Evolutionary conservation across 1,140 invertebrate genomes (phyloP).

Genomic region (Thrips palmi): DNA sequence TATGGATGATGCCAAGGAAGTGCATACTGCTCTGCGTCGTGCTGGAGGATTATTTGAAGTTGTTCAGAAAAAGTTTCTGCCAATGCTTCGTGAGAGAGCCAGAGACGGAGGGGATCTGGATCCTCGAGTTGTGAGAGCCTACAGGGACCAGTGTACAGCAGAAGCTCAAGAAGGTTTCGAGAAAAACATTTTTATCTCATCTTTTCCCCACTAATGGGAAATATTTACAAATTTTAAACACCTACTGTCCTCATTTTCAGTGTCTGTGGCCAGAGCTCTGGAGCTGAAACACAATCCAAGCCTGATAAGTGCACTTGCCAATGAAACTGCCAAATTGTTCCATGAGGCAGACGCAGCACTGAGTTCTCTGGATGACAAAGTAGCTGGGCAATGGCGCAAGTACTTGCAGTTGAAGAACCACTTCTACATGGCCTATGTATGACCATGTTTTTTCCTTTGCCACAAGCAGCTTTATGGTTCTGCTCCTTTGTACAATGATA

Average conservation of each 20-base stretch:
- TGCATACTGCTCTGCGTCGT: slow-evolving; percentile 40
- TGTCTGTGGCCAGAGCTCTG: slow-evolving; percentile 49
- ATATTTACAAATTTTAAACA: background rate
- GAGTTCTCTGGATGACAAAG: slow-evolving; percentile 30
- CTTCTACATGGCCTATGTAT: slow-evolving; percentile 46
- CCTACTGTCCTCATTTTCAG: slow-evolving; percentile 24
- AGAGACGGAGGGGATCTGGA: slow-evolving; percentile 39
- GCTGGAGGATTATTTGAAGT: slow-evolving; percentile 45
- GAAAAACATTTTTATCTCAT: slow-evolving; percentile 4
- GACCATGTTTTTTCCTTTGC: slow-evolving; percentile 16
- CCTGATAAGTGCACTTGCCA: slow-evolving; percentile 42
- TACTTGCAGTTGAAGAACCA: slow-evolving; percentile 45
- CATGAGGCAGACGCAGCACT: slow-evolving; percentile 37
- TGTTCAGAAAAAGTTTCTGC: slow-evolving; percentile 27
- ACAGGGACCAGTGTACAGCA: slow-evolving; percentile 46
- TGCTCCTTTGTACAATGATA: slow-evolving; percentile 16
- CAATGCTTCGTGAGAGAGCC: slow-evolving; percentile 28
- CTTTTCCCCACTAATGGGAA: slow-evolving; percentile 3
- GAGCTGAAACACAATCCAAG: slow-evolving; percentile 45
- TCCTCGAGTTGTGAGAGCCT: slow-evolving; percentile 37
- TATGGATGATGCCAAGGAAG: slow-evolving; percentile 49
- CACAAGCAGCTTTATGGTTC: slow-evolving; percentile 1
- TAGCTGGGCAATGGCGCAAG: slow-evolving; percentile 42
- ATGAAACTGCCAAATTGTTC: slow-evolving; percentile 46
- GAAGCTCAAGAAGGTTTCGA: slow-evolving; percentile 56